Evolutionary conservation across 1,140 invertebrate genomes (phyloP).

Genomic region (Drosophila bocqueti): DNA sequence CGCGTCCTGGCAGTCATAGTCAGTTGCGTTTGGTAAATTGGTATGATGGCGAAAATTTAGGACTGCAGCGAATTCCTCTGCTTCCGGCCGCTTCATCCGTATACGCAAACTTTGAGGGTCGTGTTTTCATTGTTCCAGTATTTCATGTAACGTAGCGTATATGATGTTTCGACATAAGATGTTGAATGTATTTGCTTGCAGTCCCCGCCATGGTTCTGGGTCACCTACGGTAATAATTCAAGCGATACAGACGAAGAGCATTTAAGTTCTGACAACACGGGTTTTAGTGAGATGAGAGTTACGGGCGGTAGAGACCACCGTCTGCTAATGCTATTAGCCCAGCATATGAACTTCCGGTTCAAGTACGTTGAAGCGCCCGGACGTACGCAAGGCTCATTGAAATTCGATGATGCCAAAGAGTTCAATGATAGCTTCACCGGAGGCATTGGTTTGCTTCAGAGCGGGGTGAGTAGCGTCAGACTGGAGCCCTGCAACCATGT

Average conservation of each 20-base stretch:
- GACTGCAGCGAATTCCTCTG: slow-evolving; percentile 87
- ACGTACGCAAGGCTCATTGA: slow-evolving; percentile 88
- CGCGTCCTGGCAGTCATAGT: slow-evolving; percentile 85
- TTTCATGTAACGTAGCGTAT: slow-evolving; percentile 86
- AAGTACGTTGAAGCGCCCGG: slow-evolving; percentile 89
- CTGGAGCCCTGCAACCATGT: not conserved
- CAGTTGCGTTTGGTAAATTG: slow-evolving; percentile 88
- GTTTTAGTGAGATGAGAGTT: slow-evolving; percentile 87
- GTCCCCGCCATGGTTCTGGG: slow-evolving; percentile 91
- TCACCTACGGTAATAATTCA: slow-evolving; percentile 86
- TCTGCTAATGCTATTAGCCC: slow-evolving; percentile 87
- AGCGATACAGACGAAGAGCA: slow-evolving; percentile 1
- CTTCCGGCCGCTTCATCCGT: slow-evolving; percentile 87
- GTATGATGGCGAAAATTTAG: slow-evolving; percentile 87
- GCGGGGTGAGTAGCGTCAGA: slow-evolving; percentile 85
- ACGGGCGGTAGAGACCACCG: slow-evolving; percentile 89
- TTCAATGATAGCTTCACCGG: slow-evolving; percentile 88
- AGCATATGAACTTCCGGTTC: slow-evolving; percentile 89
- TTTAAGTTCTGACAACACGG: slow-evolving; percentile 2
- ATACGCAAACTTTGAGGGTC: slow-evolving; percentile 88
- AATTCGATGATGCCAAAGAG: slow-evolving; percentile 84
- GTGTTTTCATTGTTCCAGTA: slow-evolving; percentile 88
- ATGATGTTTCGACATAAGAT: not conserved
- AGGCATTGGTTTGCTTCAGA: slow-evolving; percentile 89
- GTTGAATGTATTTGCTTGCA: slow-evolving; percentile 69